phyloP scores from a whole-genome alignment of 2,113 vertebrate genomes.

The Vanacampus margaritifer region DNA sequence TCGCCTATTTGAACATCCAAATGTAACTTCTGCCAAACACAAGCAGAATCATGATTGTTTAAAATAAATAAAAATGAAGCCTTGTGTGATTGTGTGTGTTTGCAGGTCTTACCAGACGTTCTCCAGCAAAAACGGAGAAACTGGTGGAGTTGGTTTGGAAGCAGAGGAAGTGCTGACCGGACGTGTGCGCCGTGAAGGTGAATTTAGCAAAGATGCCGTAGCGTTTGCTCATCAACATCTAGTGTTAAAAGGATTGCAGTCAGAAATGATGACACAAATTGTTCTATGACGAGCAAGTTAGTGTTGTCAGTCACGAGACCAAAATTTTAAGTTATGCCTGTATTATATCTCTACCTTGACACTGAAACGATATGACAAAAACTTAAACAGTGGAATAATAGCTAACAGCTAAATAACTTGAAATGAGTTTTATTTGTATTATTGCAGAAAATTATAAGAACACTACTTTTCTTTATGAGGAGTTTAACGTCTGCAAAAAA shows the following conservation, averaged over 20 bases:
- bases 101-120: slow-evolving; percentile 77
- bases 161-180: slow-evolving; percentile 83
- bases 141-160: slow-evolving; percentile 85
- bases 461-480: too few relatives aligned
- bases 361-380: too few relatives aligned
- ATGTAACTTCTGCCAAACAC: slow-evolving; percentile 76
- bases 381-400: too few relatives aligned
- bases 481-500: too few relatives aligned
- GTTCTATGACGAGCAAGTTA: not conserved
- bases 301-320: too few relatives aligned
- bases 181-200: slow-evolving; percentile 79
- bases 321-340: too few relatives aligned
- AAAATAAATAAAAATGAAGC: not conserved
- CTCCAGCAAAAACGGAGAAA: slow-evolving; percentile 76
- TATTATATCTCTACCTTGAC: too few relatives aligned
- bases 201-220: slow-evolving; percentile 80
- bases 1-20: slow-evolving; percentile 85
- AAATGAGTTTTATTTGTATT: too few relatives aligned
- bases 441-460: too few relatives aligned
- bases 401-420: too few relatives aligned
- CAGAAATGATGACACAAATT: not conserved
- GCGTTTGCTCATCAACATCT: slow-evolving; percentile 81
- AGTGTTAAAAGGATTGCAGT: slow-evolving; percentile 13
- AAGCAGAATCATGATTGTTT: not conserved
- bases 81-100: slow-evolving; percentile 4